Evolutionary conservation across 2,113 vertebrate species (phyloP), one percentile per base, ranked within the genome.

Genomic region (Neolamprologus modestus): DNA sequence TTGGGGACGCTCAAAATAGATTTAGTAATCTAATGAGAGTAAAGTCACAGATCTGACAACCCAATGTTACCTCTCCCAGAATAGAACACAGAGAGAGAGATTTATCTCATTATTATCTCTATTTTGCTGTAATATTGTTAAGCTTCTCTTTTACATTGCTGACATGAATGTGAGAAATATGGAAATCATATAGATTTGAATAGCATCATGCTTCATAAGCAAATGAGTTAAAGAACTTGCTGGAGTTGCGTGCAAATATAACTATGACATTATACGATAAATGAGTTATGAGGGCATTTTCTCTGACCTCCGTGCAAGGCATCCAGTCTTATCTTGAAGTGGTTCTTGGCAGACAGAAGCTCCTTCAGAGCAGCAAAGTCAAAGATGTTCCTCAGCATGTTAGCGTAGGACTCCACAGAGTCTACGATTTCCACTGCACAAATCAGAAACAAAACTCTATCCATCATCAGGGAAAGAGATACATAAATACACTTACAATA

Each of bases 361-460:
- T 98, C 97, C 95, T 99, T 99, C 80, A 99, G 90, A 0, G 97
- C 97, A 3, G 16, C 97, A 94, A 99, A 99, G 91, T 99, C 98
- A 76, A 99, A 99, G 96, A 99, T 98, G 89, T 96, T 98, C 94
- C 98, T 97, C 94, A 99, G 91, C 97, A 99, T 97, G 26, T 96
- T 97, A 1, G 97, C 98, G 2, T 99, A 99, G 17, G 98, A 98
- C 92, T 99, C 98, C 45, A 99, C 98, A 0, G 98, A 98, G 88
- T 99, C 98, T 95, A 99, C 97, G 42, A 99, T 98, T 95, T 99
- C 98, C 94, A 99, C 98, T 99, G 93, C 17, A 81, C 8, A 79
- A 40, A 85, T 9, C 13, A 81, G 14, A 53, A 61, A 76, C 17
- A 66, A 53, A 83, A 21, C 1, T 9, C 4, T 26, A n/a, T 73